These are phyloP conservation scores for Hololepta plana DNA, from an alignment of 2,888 invertebrate species.

Conservation along the genomic window DNA sequence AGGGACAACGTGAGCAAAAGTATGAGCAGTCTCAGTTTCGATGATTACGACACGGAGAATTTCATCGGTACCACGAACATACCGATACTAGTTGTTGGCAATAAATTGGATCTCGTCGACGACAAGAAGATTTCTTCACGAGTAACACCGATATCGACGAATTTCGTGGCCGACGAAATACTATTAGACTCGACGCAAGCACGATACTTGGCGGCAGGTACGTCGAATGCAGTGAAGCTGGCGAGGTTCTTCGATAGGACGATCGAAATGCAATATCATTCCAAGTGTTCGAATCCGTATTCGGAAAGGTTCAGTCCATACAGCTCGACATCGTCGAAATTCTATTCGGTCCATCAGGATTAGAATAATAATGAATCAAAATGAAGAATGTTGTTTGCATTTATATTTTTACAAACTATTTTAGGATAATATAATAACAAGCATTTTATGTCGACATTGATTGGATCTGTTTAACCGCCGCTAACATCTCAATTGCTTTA, in stretches of 20 bases:
- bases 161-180: constrained; percentile 88
- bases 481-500: no score
- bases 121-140: constrained; percentile 49
- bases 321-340: constrained; percentile 23
- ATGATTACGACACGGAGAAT: constrained; percentile 71
- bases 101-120: constrained; percentile 75
- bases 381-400: no score
- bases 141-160: constrained; percentile 57
- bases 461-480: no score
- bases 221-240: constrained; percentile 84
- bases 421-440: no score
- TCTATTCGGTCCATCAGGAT: constrained; percentile 21
- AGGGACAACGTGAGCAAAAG: constrained; percentile 21
- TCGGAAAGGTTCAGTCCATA: constrained; percentile 20
- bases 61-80: constrained; percentile 75
- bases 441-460: no score
- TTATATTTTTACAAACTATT: no score
- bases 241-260: constrained; percentile 88
- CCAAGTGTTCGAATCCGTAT: constrained; percentile 18
- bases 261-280: constrained; percentile 26
- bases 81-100: constrained; percentile 87
- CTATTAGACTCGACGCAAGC: constrained; percentile 56
- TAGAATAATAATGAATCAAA: no score
- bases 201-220: constrained; percentile 81
- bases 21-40: constrained; percentile 23